Conservation (phyloP, 2,797 vertebrate species). For the Falco columbarius region DNA sequence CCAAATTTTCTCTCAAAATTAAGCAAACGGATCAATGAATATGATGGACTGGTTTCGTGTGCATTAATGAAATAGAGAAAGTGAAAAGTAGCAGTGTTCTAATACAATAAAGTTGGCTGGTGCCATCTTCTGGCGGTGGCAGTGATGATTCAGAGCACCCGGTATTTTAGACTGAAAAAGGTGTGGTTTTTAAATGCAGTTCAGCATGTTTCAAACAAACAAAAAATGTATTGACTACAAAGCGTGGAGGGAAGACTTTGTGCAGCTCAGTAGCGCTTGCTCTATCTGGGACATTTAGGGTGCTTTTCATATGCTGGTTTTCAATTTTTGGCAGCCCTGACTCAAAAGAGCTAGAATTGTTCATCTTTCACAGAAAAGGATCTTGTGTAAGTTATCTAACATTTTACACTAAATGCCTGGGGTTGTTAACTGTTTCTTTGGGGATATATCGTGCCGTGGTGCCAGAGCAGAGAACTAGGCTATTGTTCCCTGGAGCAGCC, state of each 20-base stretch:
- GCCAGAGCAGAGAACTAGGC: neutral
- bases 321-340: neutral
- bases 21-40: neutral
- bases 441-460: accelerated
- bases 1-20: neutral
- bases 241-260: neutral
- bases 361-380: neutral
- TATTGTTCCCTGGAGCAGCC: neutral
- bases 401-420: neutral
- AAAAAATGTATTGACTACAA: neutral
- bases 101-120: neutral
- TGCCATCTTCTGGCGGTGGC: conserved; percentile 55
- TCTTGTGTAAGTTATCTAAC: neutral
- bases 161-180: neutral
- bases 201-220: neutral
- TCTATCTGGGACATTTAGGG: neutral
- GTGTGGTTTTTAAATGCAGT: accelerated
- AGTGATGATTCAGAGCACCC: neutral
- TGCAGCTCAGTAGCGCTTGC: neutral
- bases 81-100: neutral
- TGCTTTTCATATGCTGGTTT: neutral
- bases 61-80: neutral
- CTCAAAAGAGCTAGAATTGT: neutral
- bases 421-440: neutral
- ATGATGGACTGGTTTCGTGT: neutral